A percentile compares a stretch with the other conserved stretches of the same genome.
phyloP scores from a whole-genome alignment of 1,140 invertebrate species.

The Eurosta solidaginis region DNA sequence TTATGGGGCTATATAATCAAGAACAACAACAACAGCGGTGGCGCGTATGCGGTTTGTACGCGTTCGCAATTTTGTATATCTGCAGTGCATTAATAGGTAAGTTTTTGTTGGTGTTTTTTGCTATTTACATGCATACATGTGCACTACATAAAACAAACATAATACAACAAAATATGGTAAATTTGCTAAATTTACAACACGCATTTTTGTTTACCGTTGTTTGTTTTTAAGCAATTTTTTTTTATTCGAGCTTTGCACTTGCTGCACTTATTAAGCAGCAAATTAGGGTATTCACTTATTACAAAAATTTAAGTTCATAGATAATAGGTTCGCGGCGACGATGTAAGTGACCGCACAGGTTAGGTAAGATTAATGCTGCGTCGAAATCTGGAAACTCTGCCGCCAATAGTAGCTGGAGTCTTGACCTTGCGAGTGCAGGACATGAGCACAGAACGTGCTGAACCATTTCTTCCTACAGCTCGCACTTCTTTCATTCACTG shows the following conservation, averaged over 20 bases:
- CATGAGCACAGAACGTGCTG: no score
- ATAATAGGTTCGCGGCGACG: no score
- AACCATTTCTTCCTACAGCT: no score
- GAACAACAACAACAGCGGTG: constrained; percentile 5
- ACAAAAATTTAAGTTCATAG: not conserved
- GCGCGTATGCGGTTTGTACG: constrained; percentile 9
- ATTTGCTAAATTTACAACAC: not conserved
- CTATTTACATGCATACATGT: not conserved
- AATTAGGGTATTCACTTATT: not conserved
- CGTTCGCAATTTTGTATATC: constrained; percentile 10
- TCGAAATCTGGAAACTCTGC: no score
- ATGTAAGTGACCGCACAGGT: no score
- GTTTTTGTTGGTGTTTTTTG: no score
- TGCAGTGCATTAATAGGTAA: constrained; percentile 17
- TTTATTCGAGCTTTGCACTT: not conserved
- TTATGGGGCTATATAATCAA: constrained; percentile 23
- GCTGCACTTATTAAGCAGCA: not conserved
- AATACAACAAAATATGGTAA: not conserved
- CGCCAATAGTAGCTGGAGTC: no score
- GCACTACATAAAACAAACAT: not conserved
- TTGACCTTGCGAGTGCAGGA: no score
- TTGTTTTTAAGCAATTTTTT: not conserved
- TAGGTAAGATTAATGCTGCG: no score
- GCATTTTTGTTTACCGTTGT: not conserved
- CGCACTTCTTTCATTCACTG: no score